Percentiles rank a stretch among this genome's conserved stretches.
phyloP scores from a whole-genome alignment of 1,140 invertebrate species.

The Drosophila elegans region DNA sequence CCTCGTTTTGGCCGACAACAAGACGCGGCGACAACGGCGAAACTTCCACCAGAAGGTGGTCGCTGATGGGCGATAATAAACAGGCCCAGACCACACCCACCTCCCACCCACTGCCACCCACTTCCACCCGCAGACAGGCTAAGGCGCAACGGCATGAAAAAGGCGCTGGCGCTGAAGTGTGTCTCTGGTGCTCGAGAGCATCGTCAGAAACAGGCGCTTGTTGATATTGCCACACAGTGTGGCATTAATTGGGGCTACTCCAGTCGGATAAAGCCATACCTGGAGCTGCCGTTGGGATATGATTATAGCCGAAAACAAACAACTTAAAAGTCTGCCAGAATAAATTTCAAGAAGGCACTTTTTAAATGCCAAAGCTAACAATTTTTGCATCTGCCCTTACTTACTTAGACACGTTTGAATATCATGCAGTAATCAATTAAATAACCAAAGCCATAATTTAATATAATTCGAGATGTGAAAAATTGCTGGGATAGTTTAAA shows the following conservation, averaged over 20 bases:
- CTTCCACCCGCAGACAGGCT: conserved; percentile 3
- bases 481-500: no score
- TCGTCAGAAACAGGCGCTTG: conserved; percentile 71
- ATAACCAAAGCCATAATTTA: no score
- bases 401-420: no score
- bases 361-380: background rate
- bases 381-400: background rate
- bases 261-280: conserved; percentile 48
- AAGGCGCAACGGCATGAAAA: conserved; percentile 62
- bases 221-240: conserved; percentile 77
- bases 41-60: conserved; percentile 14
- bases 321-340: conserved; percentile 1
- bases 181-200: conserved; percentile 45
- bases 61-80: conserved; percentile 73
- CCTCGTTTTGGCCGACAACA: conserved; percentile 58
- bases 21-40: conserved; percentile 21
- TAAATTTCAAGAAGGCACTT: conserved; percentile 9
- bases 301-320: conserved; percentile 22
- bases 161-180: conserved; percentile 69
- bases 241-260: conserved; percentile 51
- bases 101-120: conserved; percentile 24
- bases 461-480: no score
- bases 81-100: conserved; percentile 47
- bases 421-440: no score
- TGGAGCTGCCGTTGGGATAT: conserved; percentile 22